These are phyloP conservation scores for Troilus luridus DNA, from an alignment of 2,888 invertebrate genomes.

Conservation along the genomic window DNA sequence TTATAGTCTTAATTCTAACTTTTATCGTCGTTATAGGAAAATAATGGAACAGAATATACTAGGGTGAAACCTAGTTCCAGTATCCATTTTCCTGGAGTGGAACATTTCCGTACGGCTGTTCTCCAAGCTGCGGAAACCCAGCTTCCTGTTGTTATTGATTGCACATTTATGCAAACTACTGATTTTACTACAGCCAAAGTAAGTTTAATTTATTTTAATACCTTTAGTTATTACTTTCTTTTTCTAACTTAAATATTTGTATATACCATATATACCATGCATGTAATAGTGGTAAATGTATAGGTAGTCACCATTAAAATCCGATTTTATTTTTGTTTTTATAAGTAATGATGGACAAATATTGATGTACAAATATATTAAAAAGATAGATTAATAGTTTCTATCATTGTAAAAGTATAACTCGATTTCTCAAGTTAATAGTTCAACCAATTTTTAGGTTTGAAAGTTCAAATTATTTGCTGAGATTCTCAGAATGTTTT, in stretches of 20 bases:
- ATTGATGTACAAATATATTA: no score
- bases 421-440: no score
- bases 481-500: no score
- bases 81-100: slow-evolving; percentile 86
- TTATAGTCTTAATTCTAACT: neutral
- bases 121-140: slow-evolving; percentile 78
- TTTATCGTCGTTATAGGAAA: slow-evolving; percentile 72
- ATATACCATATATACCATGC: no score
- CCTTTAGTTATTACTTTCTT: neutral
- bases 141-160: slow-evolving; percentile 86
- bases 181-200: slow-evolving; percentile 88
- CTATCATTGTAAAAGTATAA: no score
- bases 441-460: no score
- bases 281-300: neutral
- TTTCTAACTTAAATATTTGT: neutral
- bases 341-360: no score
- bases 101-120: slow-evolving; percentile 85
- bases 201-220: slow-evolving; percentile 47
- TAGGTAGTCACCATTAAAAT: neutral
- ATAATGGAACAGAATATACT: slow-evolving; percentile 79
- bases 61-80: slow-evolving; percentile 85
- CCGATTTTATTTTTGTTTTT: neutral
- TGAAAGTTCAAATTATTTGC: no score
- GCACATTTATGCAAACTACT: slow-evolving; percentile 82
- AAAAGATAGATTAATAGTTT: no score